phyloP scores from a whole-genome alignment of 2,113 vertebrate genomes.

The Boulengerochromis microlepis region DNA sequence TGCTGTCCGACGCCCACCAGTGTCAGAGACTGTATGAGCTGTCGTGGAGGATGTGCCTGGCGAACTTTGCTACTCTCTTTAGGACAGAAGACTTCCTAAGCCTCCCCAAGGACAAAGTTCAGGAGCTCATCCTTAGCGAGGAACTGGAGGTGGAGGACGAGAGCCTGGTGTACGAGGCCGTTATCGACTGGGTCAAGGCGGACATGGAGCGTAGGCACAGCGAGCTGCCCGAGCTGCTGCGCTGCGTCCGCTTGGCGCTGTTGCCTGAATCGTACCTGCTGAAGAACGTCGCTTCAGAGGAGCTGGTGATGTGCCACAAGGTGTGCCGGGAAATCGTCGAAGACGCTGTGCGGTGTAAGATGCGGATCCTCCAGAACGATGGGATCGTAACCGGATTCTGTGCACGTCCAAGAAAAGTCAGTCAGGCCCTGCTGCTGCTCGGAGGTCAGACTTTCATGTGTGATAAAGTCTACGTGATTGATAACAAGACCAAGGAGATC shows the following conservation, averaged over 20 bases:
- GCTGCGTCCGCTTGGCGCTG: conserved; percentile 76
- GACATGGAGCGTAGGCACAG: conserved; percentile 66
- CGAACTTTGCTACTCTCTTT: conserved; percentile 74
- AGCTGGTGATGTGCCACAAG: conserved; percentile 77
- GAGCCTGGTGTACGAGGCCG: conserved; percentile 78
- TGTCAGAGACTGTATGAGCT: conserved; percentile 77
- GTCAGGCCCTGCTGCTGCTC: conserved; percentile 77
- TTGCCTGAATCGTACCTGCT: conserved; percentile 76
- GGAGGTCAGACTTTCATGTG: conserved; percentile 83
- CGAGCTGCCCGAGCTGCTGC: conserved; percentile 74
- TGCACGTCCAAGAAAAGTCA: conserved; percentile 78
- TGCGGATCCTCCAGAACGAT: conserved; percentile 81
- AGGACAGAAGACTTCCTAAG: conserved; percentile 76
- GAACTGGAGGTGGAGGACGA: conserved; percentile 82
- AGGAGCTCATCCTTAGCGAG: conserved; percentile 79
- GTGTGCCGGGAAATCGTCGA: conserved; percentile 78
- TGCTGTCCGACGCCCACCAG: conserved; percentile 78
- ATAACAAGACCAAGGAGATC: conserved; percentile 80
- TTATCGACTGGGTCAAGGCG: conserved; percentile 79
- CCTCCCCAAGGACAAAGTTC: conserved; percentile 76
- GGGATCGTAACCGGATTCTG: conserved; percentile 80
- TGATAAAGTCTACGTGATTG: conserved; percentile 81
- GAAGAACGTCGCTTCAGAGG: conserved; percentile 72
- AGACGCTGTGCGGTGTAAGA: conserved; percentile 78
- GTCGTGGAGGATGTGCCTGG: conserved; percentile 80